These are phyloP conservation scores for Bombus affinis DNA, from an alignment of 1,140 invertebrate genomes.

Conservation along the genomic window DNA sequence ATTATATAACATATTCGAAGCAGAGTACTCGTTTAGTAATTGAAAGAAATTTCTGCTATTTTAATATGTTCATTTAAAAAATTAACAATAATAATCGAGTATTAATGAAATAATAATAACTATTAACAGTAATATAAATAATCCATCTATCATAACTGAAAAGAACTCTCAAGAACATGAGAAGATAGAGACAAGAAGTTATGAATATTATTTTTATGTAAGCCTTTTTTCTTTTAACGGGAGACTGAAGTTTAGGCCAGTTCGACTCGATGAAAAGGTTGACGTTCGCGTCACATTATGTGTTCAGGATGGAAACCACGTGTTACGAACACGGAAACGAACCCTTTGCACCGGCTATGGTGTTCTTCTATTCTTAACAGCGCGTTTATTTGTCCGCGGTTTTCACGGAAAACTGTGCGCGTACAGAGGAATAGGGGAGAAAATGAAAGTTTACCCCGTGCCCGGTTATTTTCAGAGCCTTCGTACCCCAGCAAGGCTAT, in stretches of 20 bases:
- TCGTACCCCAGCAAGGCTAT: background rate
- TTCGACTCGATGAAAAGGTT: background rate
- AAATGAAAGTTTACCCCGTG: slow-evolving; percentile 40
- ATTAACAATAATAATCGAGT: no score
- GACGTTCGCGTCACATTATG: background rate
- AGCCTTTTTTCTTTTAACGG: background rate
- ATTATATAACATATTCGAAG: background rate
- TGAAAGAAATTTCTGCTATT: no score
- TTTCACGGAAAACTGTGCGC: slow-evolving; percentile 29
- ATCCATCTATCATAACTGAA: background rate
- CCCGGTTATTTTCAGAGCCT: slow-evolving; percentile 40
- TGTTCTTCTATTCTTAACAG: slow-evolving; percentile 53
- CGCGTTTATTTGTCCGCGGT: slow-evolving; percentile 47
- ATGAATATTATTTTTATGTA: background rate
- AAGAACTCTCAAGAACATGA: background rate
- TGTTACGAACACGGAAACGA: slow-evolving; percentile 50
- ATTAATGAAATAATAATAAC: background rate
- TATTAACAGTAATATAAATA: background rate
- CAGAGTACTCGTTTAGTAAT: no score
- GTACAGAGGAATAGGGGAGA: slow-evolving; percentile 7
- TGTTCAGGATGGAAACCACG: slow-evolving; percentile 30
- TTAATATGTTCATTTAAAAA: no score
- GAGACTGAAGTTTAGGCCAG: background rate
- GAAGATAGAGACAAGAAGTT: no score
- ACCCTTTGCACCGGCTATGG: slow-evolving; percentile 20